A percentile compares a stretch with the other conserved stretches of the same genome.
Conservation (phyloP, 2,113 vertebrate species). For the Phylloscopus whistleri region DNA sequence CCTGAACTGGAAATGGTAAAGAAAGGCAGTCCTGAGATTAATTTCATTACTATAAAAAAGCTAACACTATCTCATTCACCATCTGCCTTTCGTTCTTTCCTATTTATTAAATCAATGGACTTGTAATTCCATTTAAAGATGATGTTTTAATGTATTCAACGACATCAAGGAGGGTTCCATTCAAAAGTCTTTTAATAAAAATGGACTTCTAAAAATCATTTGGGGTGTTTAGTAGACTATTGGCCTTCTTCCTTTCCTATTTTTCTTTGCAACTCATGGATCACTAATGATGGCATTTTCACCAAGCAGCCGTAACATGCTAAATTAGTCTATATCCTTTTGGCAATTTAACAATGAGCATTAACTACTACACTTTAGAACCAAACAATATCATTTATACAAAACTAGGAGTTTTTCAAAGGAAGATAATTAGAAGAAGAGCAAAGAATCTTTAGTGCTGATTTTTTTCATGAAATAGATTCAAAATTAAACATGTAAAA, state of each 20-base stretch:
- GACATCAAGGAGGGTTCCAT: neutral
- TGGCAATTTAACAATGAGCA: slow-evolving; percentile 69
- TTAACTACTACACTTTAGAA: slow-evolving; percentile 55
- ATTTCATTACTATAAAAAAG: neutral
- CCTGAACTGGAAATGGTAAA: neutral
- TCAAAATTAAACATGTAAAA: neutral
- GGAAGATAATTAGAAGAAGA: neutral
- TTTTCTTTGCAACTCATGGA: slow-evolving; percentile 47
- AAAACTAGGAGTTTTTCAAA: slow-evolving; percentile 34
- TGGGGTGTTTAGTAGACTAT: neutral
- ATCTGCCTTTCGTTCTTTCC: neutral
- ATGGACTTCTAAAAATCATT: neutral
- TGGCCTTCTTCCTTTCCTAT: neutral
- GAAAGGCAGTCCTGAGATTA: neutral
- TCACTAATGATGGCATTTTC: slow-evolving; percentile 80
- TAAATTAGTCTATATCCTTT: slow-evolving; percentile 72
- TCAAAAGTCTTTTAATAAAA: neutral
- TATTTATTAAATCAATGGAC: neutral
- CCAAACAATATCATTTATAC: slow-evolving; percentile 40
- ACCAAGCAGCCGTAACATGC: slow-evolving; percentile 62
- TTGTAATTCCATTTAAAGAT: neutral
- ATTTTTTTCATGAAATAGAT: neutral
- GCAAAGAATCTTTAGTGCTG: neutral
- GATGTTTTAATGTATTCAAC: neutral
- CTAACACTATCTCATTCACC: neutral